A percentile compares a stretch with the other conserved stretches of the same genome.
Conservation (phyloP, 30 jellyfish, hydroid and myxozoan genomes). For the Sanderia malayensis region DNA sequence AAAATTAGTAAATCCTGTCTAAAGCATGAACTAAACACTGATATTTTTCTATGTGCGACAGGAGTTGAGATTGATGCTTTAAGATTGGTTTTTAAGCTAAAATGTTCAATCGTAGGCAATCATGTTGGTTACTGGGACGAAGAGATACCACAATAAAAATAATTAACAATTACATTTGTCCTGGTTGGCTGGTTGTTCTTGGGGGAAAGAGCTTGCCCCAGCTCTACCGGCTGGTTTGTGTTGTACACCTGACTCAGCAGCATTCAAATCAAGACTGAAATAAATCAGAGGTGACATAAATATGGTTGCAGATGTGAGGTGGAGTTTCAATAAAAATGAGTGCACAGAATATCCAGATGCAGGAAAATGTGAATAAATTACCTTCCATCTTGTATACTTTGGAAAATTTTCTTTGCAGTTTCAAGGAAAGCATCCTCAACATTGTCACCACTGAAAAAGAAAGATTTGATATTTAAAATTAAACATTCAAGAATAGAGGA, state of each 20-base stretch:
- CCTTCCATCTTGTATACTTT: conserved; percentile 99
- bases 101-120: neutral
- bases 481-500: too few species aligned
- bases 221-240: conserved; percentile 98
- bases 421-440: conserved; percentile 98
- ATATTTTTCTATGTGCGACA: too few species aligned
- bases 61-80: too few species aligned
- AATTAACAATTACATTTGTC: conserved; percentile 84
- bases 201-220: conserved; percentile 94
- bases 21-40: too few species aligned
- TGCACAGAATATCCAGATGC: too few species aligned
- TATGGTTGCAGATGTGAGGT: too few species aligned
- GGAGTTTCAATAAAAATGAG: too few species aligned
- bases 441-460: conserved; percentile 84
- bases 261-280: conserved; percentile 91
- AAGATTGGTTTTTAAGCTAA: too few species aligned
- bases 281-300: neutral
- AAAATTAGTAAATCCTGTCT: too few species aligned
- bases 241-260: conserved; percentile 99
- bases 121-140: neutral
- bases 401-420: conserved; percentile 95
- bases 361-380: conserved; percentile 14
- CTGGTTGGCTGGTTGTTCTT: conserved; percentile 88
- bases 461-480: too few species aligned
- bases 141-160: neutral